Evolutionary conservation across 2,113 vertebrate species (phyloP).

Genomic region (Burhinus bistriatus): DNA sequence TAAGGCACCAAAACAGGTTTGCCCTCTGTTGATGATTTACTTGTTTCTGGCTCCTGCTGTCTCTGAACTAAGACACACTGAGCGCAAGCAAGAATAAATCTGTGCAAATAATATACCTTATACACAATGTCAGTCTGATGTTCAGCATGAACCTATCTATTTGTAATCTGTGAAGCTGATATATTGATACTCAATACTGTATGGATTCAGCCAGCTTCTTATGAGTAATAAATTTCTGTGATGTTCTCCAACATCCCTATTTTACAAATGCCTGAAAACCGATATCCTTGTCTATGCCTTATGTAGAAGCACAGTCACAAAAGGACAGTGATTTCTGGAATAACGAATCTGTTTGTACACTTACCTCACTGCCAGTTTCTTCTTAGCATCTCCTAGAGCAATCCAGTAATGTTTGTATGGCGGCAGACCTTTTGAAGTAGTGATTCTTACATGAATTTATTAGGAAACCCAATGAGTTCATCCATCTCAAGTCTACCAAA

Average conservation of each 20-base stretch:
- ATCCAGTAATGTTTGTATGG: background rate
- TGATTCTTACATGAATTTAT: background rate
- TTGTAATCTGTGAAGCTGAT: conserved; percentile 16
- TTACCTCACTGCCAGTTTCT: background rate
- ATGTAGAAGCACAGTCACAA: background rate
- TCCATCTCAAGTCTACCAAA: background rate
- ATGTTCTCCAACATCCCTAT: background rate
- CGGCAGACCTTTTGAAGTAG: background rate
- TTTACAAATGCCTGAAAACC: background rate
- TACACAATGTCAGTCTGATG: background rate
- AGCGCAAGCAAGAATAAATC: background rate
- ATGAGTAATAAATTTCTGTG: background rate
- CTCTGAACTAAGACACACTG: background rate
- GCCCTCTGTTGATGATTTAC: background rate
- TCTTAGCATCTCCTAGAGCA: background rate
- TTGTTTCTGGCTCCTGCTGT: background rate
- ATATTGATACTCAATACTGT: background rate
- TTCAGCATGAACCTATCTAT: background rate
- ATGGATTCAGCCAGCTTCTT: background rate
- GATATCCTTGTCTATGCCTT: background rate
- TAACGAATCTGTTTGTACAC: background rate
- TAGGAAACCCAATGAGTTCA: background rate
- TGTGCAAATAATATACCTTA: background rate
- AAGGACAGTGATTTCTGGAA: background rate
- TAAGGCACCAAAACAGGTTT: background rate